These are phyloP conservation scores for Propithecus perrieri DNA, from an alignment of 2,797 vertebrate species.

Conservation along the genomic window DNA sequence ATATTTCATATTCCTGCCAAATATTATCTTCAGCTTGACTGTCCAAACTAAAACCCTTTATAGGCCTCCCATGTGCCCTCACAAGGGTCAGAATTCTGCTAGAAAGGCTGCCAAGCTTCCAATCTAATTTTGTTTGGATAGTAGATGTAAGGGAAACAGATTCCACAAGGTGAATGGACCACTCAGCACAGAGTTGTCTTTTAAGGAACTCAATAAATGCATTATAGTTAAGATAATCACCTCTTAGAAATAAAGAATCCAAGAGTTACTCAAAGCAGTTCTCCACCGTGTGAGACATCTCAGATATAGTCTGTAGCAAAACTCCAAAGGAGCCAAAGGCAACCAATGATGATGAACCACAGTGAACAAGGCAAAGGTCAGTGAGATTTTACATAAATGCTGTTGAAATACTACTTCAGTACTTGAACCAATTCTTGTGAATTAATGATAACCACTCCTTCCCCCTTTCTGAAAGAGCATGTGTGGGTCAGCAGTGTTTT, in stretches of 20 bases:
- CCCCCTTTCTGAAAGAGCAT: background rate
- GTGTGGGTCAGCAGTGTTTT: background rate
- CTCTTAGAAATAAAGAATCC: background rate
- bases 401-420: background rate
- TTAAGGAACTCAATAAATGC: background rate
- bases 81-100: background rate
- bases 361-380: accelerated
- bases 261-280: background rate
- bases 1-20: constrained; percentile 2
- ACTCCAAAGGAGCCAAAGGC: background rate
- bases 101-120: background rate
- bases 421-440: background rate
- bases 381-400: background rate
- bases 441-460: background rate
- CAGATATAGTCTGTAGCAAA: background rate
- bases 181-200: background rate
- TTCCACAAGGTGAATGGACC: background rate
- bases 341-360: background rate
- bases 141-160: background rate
- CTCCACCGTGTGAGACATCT: background rate
- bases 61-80: background rate
- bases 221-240: background rate
- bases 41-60: background rate
- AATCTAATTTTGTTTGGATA: constrained; percentile 9
- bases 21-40: background rate